Percentiles rank a stretch among this genome's conserved stretches.
Conservation (phyloP, 2,888 invertebrate species). For the Eupithecia subumbrata region DNA sequence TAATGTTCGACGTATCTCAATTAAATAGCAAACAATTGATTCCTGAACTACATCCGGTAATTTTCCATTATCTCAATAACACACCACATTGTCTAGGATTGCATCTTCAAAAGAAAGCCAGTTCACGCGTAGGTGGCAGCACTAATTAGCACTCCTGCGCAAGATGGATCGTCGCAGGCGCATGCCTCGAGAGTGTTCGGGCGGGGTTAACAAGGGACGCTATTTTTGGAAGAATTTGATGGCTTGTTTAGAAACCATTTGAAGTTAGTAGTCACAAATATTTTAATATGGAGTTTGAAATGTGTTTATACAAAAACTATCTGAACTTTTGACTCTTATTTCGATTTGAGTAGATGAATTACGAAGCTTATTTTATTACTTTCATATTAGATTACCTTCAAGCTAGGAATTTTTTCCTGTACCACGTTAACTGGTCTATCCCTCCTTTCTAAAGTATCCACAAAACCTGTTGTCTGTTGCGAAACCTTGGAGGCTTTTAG, state of each 20-base stretch:
- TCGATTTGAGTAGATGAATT: not conserved
- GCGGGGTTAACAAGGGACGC: constrained; percentile 22
- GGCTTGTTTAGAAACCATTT: constrained; percentile 15
- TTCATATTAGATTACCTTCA: not conserved
- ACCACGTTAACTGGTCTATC: not conserved
- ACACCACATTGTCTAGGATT: not conserved
- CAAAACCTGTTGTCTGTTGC: not conserved
- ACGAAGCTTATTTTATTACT: not conserved
- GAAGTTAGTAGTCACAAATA: constrained; percentile 3
- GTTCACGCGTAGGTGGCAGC: constrained; percentile 30
- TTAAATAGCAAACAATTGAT: not conserved
- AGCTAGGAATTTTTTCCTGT: not conserved
- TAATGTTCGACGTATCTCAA: too few relatives aligned
- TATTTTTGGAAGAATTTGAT: constrained; percentile 24
- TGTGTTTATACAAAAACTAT: not conserved
- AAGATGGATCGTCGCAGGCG: constrained; percentile 32
- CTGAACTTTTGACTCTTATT: not conserved
- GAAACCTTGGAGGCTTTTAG: not conserved
- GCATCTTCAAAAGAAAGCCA: constrained; percentile 25
- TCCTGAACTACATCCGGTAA: not conserved
- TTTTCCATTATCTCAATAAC: not conserved
- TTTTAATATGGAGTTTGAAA: not conserved
- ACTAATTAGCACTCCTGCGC: constrained; percentile 20
- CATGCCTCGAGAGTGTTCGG: constrained; percentile 12
- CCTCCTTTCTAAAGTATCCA: not conserved